Evolutionary conservation across 2,797 vertebrate species (phyloP).

Genomic region (Darevskia mixta): DNA sequence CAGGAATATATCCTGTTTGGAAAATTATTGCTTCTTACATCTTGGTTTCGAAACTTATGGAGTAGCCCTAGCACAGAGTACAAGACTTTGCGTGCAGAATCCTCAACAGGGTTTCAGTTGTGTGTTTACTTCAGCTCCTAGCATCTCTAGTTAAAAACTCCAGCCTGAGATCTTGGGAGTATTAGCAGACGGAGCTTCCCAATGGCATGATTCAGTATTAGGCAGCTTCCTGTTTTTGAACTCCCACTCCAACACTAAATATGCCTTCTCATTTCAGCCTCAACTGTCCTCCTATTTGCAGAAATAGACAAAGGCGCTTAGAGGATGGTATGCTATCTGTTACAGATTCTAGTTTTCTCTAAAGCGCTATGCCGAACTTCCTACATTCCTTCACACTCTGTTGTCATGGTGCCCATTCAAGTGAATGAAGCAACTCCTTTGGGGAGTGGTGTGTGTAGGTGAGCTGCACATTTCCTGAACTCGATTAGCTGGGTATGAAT

Average conservation of each 20-base stretch:
- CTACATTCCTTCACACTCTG: not conserved
- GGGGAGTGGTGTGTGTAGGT: not conserved
- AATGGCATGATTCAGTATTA: not conserved
- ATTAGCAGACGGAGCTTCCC: not conserved
- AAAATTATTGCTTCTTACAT: not conserved
- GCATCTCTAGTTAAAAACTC: not conserved
- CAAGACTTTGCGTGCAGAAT: not conserved
- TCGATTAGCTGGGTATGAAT: not conserved
- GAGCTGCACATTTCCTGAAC: not conserved
- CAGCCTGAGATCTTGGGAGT: not conserved
- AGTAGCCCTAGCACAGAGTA: not conserved
- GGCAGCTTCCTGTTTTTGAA: not conserved
- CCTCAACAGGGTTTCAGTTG: no score
- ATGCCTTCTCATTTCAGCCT: not conserved
- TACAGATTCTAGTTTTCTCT: not conserved
- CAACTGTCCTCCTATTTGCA: not conserved
- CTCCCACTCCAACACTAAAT: not conserved
- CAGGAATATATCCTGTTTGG: not conserved
- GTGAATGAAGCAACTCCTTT: slow-evolving; percentile 2
- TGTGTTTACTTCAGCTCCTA: not conserved
- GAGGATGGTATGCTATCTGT: not conserved
- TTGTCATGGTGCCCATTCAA: not conserved
- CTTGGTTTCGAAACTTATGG: not conserved
- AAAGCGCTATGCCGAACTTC: not conserved
- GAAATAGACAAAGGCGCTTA: not conserved